phyloP scores from a whole-genome alignment of 2,888 invertebrate species.

The Stenolophus ochropezus region DNA sequence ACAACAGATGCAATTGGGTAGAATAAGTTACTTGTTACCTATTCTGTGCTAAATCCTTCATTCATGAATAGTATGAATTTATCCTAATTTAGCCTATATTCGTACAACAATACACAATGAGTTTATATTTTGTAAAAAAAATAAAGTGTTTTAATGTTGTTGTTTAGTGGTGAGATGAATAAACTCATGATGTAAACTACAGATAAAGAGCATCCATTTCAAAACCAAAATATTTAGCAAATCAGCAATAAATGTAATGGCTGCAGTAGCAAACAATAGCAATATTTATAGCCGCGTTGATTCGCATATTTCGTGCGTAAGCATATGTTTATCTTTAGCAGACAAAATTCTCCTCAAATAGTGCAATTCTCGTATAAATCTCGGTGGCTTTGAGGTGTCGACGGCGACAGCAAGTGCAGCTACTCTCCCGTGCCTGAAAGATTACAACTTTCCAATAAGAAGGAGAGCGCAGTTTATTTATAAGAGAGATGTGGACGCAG shows the following conservation, averaged over 20 bases:
- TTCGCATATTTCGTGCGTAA: slow-evolving; percentile 11
- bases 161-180: neutral
- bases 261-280: neutral
- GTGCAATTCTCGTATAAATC: slow-evolving; percentile 49
- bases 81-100: no score
- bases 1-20: no score
- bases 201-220: neutral
- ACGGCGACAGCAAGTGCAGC: slow-evolving; percentile 54
- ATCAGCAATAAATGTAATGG: neutral
- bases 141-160: no score
- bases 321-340: slow-evolving; percentile 26
- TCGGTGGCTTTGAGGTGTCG: slow-evolving; percentile 50
- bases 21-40: no score
- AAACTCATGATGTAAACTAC: neutral
- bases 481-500: slow-evolving; percentile 49
- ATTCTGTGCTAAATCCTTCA: no score
- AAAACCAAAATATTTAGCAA: neutral
- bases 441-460: slow-evolving; percentile 52
- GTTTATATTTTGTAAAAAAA: no score
- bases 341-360: slow-evolving; percentile 34
- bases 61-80: no score
- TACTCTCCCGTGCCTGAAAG: slow-evolving; percentile 24
- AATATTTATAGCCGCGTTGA: neutral
- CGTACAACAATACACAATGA: no score
- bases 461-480: slow-evolving; percentile 52